Base-by-base conservation (phyloP, 2,113 vertebrate species). In the Anhinga rufa region DNA sequence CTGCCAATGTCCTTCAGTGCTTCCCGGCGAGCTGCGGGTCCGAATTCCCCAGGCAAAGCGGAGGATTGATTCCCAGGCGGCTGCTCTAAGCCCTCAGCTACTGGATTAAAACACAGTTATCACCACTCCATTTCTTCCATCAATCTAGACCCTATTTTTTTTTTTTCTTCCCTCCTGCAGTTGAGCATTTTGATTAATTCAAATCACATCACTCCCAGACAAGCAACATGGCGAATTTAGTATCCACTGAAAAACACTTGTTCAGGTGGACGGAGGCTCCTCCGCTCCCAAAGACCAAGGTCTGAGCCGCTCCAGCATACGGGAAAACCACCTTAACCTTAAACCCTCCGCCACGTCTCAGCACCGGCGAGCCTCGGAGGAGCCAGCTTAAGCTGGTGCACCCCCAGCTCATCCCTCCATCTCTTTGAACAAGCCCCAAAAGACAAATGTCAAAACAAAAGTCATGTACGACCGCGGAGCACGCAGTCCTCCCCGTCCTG, bases 31-130 rank as follows among this genome's bases (percentile, higher is more conserved):
- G 75, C 65, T 34, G 55, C 0, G 16, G 79, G 40, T 46, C 42
- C 91, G 31, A 68, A 82, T 72, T 85, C 87, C 44, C 52, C 52
- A 65, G n/a, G 82, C 54, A 55, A 52, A 61, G n/a, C 61, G 13
- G 26, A 91, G 70, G 77, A 94, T 65, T 60, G 74, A 76, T 55
- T 96, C 93, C 92, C 94, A 72, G 61, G 57, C 2, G 6, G 54
- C 86, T 69, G 81, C 87, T 93, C 52, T 11, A 36, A 90, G 90
- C 80, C 91, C 91, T 95, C 91, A 88, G 83, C 82, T 28, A 95
- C 94, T 95, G 95, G 94, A 97, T 96, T 96, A 96, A 94, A 97
- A 88, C 82, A 42, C 81, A 71, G 96, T 91, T 96, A 94, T 94
- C 94, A 80, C 81, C 91, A 92, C 86, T 96, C 70, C 91, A 82